phyloP scores from a whole-genome alignment of 2,888 invertebrate species.

The Dioctria rufipes region DNA sequence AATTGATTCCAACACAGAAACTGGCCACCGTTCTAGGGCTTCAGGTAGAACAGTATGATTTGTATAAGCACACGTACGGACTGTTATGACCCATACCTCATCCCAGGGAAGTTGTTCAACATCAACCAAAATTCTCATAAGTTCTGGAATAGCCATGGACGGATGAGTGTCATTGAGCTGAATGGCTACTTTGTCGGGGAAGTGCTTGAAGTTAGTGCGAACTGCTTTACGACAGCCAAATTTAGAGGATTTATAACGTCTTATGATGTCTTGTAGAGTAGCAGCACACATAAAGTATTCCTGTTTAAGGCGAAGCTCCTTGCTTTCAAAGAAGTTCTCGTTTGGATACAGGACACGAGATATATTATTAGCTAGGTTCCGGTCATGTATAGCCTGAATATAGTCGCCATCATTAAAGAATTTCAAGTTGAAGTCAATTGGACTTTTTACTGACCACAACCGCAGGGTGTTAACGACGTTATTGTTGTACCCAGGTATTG shows the following conservation, averaged over 20 bases:
- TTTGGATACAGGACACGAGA: conserved; percentile 98
- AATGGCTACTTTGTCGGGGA: conserved; percentile 97
- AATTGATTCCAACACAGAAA: conserved; percentile 88
- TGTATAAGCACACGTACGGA: conserved; percentile 95
- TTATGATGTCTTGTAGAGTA: conserved; percentile 95
- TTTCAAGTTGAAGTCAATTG: conserved; percentile 93
- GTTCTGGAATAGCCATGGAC: conserved; percentile 96
- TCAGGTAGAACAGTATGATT: conserved; percentile 99
- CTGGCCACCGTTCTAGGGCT: conserved; percentile 95
- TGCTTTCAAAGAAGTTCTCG: conserved; percentile 99
- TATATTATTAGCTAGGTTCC: conserved; percentile 98
- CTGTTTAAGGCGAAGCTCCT: conserved; percentile 97
- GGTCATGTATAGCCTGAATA: conserved; percentile 98
- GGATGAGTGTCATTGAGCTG: conserved; percentile 99
- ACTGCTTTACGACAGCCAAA: conserved; percentile 90
- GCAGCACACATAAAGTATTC: conserved; percentile 99
- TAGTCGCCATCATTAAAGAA: conserved; percentile 99
- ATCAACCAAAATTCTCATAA: conserved; percentile 95
- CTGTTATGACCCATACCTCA: conserved; percentile 92
- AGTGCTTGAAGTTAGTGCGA: conserved; percentile 87
- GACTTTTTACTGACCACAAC: conserved; percentile 98
- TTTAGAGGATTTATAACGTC: conserved; percentile 95
- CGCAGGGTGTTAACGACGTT: conserved; percentile 98
- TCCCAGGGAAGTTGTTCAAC: conserved; percentile 93
- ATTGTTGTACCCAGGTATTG: conserved; percentile 98